Evolutionary conservation across 2,797 vertebrate genomes (phyloP), one percentile per base, ranked within the genome.

Genomic region (Melanotaenia maccullochi): DNA sequence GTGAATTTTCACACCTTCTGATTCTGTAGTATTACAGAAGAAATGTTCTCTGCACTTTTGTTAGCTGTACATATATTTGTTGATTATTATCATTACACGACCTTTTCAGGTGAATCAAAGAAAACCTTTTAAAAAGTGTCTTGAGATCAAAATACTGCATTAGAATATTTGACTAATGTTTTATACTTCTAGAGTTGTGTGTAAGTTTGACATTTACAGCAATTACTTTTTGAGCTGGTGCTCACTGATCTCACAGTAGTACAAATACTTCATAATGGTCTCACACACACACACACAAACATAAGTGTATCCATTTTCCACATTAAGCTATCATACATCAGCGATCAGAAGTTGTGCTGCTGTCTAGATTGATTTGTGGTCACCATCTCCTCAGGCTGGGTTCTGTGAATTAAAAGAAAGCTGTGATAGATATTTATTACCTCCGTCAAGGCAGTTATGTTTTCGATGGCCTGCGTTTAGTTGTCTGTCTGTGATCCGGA

Each of bases 341-440:
- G 65, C 65, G 59, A 67, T 60, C 56, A 69, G 62, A 47, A 68
- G 58, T 68, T 0, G 28, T 57, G 71, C 70, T 78, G 52, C 59
- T 36, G 35, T 68, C 57, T 33, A 60, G 70, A 75, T 75, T 88
- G 83, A 90, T 88, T 86, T 87, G 85, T 86, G 81, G 68, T 74
- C 40, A 59, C 81, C 69, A 58, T 0, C 44, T 69, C 76, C 73
- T 81, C 62, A 68, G 76, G 75, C 76, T 54, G 25, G 30, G 8
- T 63, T 76, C 36, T 3, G 3, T 78, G 81, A 82, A 81, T 83
- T 76, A 76, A 83, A 82, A 59, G 73, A 30, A 16, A 54, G 60
- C 68, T 80, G 49, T 74, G 35, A 77, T 80, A 36, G 67, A 47
- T 47, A n/a, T 47, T n/a, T 47, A 33, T 33, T 33, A 6, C 32